phyloP scores from a whole-genome alignment of 2,113 vertebrate species.

The Brevimyrus niger region DNA sequence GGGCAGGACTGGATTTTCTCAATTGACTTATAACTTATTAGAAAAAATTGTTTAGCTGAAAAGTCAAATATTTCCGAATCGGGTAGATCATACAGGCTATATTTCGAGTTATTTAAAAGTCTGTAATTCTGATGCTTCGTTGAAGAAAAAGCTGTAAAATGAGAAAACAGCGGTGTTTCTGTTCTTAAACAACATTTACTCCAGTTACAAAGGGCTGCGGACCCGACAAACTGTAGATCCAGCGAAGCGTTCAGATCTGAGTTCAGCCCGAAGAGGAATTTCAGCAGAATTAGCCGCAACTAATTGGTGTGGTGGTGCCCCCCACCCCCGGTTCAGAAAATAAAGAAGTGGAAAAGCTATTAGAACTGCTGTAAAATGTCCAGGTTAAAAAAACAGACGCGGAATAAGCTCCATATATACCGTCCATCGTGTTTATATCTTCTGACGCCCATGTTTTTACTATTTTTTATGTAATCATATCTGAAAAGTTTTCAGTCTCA shows the following conservation, averaged over 20 bases:
- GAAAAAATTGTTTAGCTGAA: neutral
- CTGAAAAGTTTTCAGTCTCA: neutral
- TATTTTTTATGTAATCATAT: neutral
- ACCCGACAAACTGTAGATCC: constrained; percentile 55
- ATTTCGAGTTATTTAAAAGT: neutral
- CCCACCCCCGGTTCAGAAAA: neutral
- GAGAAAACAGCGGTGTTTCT: neutral
- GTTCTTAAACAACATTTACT: neutral
- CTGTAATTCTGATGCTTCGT: neutral
- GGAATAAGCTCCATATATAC: neutral
- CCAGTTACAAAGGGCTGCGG: constrained; percentile 33
- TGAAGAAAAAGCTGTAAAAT: neutral
- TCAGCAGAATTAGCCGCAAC: constrained; percentile 72
- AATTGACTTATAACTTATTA: neutral
- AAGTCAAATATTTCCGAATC: neutral
- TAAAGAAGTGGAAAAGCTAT: neutral
- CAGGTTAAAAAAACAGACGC: neutral
- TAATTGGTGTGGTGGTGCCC: constrained; percentile 53
- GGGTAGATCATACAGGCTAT: neutral
- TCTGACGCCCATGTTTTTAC: neutral
- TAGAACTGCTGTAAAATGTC: neutral
- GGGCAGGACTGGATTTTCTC: neutral
- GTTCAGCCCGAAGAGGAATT: constrained; percentile 64
- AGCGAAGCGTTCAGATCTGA: constrained; percentile 55
- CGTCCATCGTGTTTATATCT: neutral